These are phyloP conservation scores for Aphyosemion australe DNA, from an alignment of 2,113 vertebrate species.

Conservation along the genomic window DNA sequence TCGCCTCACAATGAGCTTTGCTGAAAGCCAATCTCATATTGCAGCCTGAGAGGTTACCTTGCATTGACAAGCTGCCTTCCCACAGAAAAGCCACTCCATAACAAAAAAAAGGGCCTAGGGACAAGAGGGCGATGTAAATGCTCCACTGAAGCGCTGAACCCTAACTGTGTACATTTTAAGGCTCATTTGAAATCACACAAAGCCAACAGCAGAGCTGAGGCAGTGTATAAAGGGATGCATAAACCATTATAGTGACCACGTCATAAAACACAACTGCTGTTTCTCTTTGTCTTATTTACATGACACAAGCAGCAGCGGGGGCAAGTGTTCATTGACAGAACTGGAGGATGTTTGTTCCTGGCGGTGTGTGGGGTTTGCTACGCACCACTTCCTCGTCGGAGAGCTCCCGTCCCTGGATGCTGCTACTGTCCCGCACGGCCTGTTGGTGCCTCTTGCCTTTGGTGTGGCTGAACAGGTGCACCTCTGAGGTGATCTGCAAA, in stretches of 20 bases:
- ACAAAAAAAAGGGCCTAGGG: constrained; percentile 61
- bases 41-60: constrained; percentile 70
- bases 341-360: constrained; percentile 50
- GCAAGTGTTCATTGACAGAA: constrained; percentile 28
- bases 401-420: constrained; percentile 96
- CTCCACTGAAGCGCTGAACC: constrained; percentile 66
- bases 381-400: constrained; percentile 99
- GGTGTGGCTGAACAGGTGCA: constrained; percentile 98
- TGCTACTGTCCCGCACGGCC: constrained; percentile 95
- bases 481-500: constrained; percentile 96
- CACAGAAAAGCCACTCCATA: constrained; percentile 59
- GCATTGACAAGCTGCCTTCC: constrained; percentile 73
- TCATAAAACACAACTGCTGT: constrained; percentile 55
- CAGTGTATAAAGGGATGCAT: constrained; percentile 49
- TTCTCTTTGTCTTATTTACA: constrained; percentile 51
- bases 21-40: constrained; percentile 80
- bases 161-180: constrained; percentile 72
- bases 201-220: constrained; percentile 37
- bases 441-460: constrained; percentile 96
- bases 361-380: constrained; percentile 37
- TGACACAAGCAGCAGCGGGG: constrained; percentile 23
- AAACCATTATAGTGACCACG: constrained; percentile 60
- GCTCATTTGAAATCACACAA: constrained; percentile 71
- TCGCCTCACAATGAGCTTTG: constrained; percentile 75
- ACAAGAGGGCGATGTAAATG: constrained; percentile 75